phyloP scores from a whole-genome alignment of 1,140 invertebrate genomes.

The Phenacoccus solenopsis region DNA sequence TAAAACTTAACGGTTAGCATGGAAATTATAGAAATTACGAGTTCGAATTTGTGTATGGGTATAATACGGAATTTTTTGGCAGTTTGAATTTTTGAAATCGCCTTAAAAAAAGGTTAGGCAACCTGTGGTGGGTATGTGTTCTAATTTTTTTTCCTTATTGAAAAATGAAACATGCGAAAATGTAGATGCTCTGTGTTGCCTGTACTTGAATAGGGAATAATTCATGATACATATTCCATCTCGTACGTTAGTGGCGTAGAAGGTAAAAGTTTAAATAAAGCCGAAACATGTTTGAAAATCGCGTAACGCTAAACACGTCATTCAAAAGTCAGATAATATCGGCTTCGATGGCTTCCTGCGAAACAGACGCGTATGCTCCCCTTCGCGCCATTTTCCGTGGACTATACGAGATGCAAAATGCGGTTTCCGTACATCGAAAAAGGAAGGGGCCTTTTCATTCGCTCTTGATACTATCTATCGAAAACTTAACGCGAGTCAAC shows the following conservation, averaged over 20 bases:
- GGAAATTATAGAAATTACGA: conserved; percentile 5
- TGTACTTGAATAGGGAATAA: no score
- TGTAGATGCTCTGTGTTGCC: no score
- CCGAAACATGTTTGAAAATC: not conserved
- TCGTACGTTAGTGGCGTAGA: not conserved
- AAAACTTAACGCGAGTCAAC: not conserved
- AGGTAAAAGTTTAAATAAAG: not conserved
- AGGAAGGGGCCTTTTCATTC: not conserved
- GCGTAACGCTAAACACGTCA: not conserved
- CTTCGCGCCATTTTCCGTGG: no score
- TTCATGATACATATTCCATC: no score
- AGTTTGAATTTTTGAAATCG: no score
- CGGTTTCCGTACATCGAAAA: not conserved
- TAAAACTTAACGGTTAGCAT: conserved; percentile 4
- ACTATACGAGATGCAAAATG: not conserved
- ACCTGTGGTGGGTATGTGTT: no score
- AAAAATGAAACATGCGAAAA: no score
- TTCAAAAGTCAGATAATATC: not conserved
- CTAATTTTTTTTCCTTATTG: no score
- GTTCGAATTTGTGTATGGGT: no score
- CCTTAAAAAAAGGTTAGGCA: no score
- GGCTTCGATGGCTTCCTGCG: not conserved
- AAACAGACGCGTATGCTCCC: no score
- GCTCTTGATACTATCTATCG: not conserved
- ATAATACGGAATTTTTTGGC: no score